Evolutionary conservation across 1,140 invertebrate genomes (phyloP), one percentile per base, ranked within the genome.

Genomic region (Leptinotarsa texana): DNA sequence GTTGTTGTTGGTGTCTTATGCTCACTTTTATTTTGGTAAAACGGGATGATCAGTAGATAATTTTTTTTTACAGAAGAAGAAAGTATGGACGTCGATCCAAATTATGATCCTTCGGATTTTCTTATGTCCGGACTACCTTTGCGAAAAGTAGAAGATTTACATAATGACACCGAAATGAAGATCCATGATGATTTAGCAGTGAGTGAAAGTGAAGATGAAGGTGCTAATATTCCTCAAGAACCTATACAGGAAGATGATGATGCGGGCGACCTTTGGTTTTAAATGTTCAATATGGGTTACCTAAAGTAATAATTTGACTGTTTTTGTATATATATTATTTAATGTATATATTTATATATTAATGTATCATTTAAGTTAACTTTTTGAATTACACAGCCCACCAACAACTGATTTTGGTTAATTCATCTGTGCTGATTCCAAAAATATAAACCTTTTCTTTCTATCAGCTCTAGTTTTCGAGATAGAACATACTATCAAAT

Each of bases 51-150:
- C 18, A 17, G 17, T 21, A 67, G 6, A 13, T 17, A 3, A 13
- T 17, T 67, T 22, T 33, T n/a, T 15, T 67, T 21, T 21, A 67
- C 33, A 42, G 51, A 79, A 90, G 93, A 95, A 77, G 93, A 94
- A 80, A 92, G 91, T 73, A 90, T 93, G 86, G 92, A 93, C 78
- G 91, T 95, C 11, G 93, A 95, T 87, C 92, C 93, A 11, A 93
- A 93, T 82, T 96, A 96, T 84, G 94, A 96, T 87, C 94, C 94
- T 13, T 94, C 94, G 2, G 94, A 95, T 82, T 95, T 95, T 79
- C 83, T 95, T 13, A 89, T 94, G 75, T 88, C 88, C 57, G 87
- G 87, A 13, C 81, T 90, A 63, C 87, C 88, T 6, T 72, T 81
- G 67, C 78, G 79, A 13, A 83, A 83, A 76, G 79, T 82, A 6